Evolutionary conservation across 2,888 invertebrate genomes (phyloP), one percentile per base, ranked within the genome.

Genomic region (Melieria picta): DNA sequence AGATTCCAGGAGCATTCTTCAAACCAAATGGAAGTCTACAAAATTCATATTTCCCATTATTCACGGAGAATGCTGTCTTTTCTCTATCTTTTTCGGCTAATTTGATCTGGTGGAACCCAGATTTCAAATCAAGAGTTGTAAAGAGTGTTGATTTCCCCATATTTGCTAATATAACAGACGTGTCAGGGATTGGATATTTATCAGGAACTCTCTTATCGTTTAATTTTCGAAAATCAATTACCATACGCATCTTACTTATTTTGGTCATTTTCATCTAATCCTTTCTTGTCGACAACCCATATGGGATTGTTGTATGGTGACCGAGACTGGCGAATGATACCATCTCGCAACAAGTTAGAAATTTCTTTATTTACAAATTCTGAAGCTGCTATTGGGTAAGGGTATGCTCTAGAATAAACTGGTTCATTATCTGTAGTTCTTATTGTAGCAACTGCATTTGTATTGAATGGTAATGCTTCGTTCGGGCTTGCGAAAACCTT

Each of bases 11-110:
- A 13, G 69, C 56, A 58, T 72, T 68, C 30, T 65, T 72, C 13
- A 72, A 56, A 62, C 63, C 50, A 46, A 63, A 63, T 13, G 50
- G 50, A 6, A 63, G 46, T 30, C 63, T 46, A 5, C 11, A 72
- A 48, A 74, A 72, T 30, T 74, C 72, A 56, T 74, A 72, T 70
- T 72, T 74, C 13, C 72, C 72, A 16, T 65, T 65, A n/a, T 68
- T 68, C 13, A 69, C 64, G 11, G 45, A 48, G 42, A 71, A 73
- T 30, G 30, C 30, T 30, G 55, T 71, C 48, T 71, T 73, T 45
- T 67, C 57, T 45, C 68, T 58, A 48, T 73, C 68, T 30, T 16
- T 30, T 47, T 73, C 67, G n/a, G 56, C 57, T 10, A 30, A 30
- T 30, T 30, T 30, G 30, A 30, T 30, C 30, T 30, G 30, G 30